These are phyloP conservation scores for Megathymus violae DNA, from an alignment of 1,140 invertebrate species.

Conservation along the genomic window DNA sequence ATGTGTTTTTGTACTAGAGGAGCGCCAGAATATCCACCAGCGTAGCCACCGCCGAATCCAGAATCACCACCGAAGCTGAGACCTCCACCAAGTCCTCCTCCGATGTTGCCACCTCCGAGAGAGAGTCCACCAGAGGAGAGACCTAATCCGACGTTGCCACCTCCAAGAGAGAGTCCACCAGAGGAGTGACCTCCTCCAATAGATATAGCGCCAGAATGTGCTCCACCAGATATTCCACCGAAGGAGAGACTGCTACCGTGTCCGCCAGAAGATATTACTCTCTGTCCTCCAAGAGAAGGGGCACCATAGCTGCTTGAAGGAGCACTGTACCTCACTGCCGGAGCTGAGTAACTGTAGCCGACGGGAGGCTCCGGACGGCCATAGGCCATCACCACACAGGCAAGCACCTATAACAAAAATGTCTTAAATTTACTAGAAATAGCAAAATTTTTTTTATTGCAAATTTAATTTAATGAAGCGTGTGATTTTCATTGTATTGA, in stretches of 20 bases:
- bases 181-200: too few species aligned
- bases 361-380: slow-evolving; percentile 77
- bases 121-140: too few species aligned
- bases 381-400: slow-evolving; percentile 74
- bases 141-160: too few species aligned
- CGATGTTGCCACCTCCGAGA: too few species aligned
- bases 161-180: too few species aligned
- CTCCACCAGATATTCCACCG: slow-evolving; percentile 57
- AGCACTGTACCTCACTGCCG: slow-evolving; percentile 49
- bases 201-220: too few species aligned
- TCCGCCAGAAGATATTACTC: slow-evolving; percentile 52
- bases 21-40: slow-evolving; percentile 71
- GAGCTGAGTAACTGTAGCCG: slow-evolving; percentile 78
- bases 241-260: slow-evolving; percentile 59
- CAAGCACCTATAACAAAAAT: slow-evolving; percentile 66
- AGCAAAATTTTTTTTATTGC: not conserved
- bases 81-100: slow-evolving; percentile 56
- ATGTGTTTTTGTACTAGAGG: slow-evolving; percentile 83
- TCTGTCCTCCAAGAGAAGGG: slow-evolving; percentile 56
- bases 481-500: too few species aligned
- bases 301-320: slow-evolving; percentile 62
- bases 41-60: slow-evolving; percentile 64
- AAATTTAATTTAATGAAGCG: too few species aligned
- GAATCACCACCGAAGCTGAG: slow-evolving; percentile 56
- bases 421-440: not conserved